Evolutionary conservation across 2,113 vertebrate genomes (phyloP).

Genomic region (Physeter macrocephalus): DNA sequence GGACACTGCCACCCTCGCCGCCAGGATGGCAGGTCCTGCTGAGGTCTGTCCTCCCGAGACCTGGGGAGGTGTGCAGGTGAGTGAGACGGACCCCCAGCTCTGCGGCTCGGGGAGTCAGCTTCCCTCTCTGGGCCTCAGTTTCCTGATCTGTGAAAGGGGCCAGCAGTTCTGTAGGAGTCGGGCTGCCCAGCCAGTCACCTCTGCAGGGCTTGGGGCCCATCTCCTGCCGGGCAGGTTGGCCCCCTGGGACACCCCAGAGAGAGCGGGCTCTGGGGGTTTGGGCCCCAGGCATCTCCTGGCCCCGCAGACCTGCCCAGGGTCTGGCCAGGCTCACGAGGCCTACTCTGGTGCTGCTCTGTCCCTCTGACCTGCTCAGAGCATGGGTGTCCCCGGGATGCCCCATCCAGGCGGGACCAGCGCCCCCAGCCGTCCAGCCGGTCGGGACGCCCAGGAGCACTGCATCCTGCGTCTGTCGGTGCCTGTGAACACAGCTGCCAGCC

Average conservation of each 20-base stretch:
- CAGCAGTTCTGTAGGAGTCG: neutral
- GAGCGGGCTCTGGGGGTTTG: fast-evolving
- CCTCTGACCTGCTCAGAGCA: neutral
- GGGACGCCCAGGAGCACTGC: neutral
- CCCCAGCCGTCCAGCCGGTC: neutral
- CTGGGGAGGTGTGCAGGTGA: neutral
- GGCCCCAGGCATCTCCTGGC: neutral
- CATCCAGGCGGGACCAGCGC: fast-evolving
- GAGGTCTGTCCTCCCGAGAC: neutral
- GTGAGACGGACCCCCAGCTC: no score
- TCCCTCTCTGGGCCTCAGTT: neutral
- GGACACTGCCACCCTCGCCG: fast-evolving
- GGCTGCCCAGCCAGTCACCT: neutral
- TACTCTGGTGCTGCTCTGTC: no score
- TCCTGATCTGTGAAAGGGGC: neutral
- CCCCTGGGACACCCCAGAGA: fast-evolving
- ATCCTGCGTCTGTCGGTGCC: neutral
- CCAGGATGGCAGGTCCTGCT: fast-evolving
- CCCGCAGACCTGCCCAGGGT: fast-evolving
- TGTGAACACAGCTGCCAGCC: neutral
- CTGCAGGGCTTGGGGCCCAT: fast-evolving
- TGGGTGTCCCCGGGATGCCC: fast-evolving
- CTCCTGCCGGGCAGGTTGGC: fast-evolving
- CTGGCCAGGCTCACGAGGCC: neutral
- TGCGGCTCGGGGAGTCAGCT: neutral